These are phyloP conservation scores for Deilephila elpenor DNA, from an alignment of 2,888 invertebrate genomes.

Conservation along the genomic window DNA sequence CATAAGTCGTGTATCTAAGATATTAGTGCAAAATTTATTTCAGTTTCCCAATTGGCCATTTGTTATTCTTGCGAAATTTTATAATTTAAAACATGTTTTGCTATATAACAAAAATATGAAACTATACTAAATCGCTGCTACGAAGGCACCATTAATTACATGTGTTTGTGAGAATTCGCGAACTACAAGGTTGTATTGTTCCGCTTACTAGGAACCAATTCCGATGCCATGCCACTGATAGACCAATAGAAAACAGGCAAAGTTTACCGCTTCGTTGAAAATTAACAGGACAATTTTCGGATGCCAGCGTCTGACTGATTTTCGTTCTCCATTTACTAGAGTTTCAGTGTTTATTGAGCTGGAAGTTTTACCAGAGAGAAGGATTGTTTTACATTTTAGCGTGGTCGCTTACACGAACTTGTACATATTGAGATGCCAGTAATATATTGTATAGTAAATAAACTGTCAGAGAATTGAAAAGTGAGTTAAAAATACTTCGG, in stretches of 20 bases:
- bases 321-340: background rate
- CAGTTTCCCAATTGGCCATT: background rate
- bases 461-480: too few relatives aligned
- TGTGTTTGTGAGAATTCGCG: background rate
- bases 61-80: background rate
- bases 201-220: background rate
- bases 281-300: background rate
- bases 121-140: too few relatives aligned
- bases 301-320: background rate
- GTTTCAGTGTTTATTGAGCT: background rate
- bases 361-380: background rate
- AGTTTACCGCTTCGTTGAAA: background rate
- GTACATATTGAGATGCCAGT: too few relatives aligned
- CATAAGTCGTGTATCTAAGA: background rate
- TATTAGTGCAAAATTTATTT: constrained; percentile 8
- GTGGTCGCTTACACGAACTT: background rate
- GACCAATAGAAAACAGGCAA: background rate
- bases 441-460: too few relatives aligned
- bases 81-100: background rate
- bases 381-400: background rate
- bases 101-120: too few relatives aligned
- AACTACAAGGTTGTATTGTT: background rate
- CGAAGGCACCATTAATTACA: background rate
- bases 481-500: too few relatives aligned
- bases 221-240: background rate